Base-by-base conservation (phyloP, 2,888 invertebrate species). In the Neoaliturus tenellus region DNA sequence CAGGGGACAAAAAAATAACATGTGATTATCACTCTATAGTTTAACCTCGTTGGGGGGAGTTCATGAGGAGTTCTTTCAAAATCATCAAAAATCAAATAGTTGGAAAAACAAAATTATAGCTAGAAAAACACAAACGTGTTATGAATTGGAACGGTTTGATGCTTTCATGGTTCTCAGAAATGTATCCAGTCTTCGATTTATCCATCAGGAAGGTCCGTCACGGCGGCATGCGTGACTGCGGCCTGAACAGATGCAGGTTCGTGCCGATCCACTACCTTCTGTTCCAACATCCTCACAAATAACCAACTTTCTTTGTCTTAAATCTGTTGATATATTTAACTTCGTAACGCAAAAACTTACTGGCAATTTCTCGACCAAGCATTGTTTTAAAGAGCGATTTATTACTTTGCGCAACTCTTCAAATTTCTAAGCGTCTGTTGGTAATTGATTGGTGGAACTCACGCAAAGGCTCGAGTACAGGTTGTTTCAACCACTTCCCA, bases 371-470 rank as follows among this genome's bases (percentile, higher is more conserved):
- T 55, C 20, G 55, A 5, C 17, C 14, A 10, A 28, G 62, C 28
- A 14, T 62, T 62, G 62, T 62, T 62, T 62, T 31, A 51, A 62
- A 31, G 62, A 62, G 17, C 62, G 62, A 62, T 62, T 62, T 62
- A 62, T 62, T 28, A 28, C 62, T 62, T 28, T 62, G 62, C 62
- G 31, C 62, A 62, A 62, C 31, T 62, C 62, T 62, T 62, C 28
- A 62, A 23, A 55, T 62, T 62, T 62, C 62, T 5, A 17, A 62
- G 31, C 62, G 62, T 5, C 28, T 62, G n/a, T 55, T 25, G 28
- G 4, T 28, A 28, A 62, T 28, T 28, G 55, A 55, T 55, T 14
- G 0, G 28, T 31, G 25, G 12, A 4, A 5, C 1, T 14, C 62
- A 62, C 62, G 62, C 62, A 23, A 51, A 12, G 44, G 44, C 17